Evolutionary conservation across 2,113 vertebrate genomes (phyloP).

Genomic region (Indri indri): DNA sequence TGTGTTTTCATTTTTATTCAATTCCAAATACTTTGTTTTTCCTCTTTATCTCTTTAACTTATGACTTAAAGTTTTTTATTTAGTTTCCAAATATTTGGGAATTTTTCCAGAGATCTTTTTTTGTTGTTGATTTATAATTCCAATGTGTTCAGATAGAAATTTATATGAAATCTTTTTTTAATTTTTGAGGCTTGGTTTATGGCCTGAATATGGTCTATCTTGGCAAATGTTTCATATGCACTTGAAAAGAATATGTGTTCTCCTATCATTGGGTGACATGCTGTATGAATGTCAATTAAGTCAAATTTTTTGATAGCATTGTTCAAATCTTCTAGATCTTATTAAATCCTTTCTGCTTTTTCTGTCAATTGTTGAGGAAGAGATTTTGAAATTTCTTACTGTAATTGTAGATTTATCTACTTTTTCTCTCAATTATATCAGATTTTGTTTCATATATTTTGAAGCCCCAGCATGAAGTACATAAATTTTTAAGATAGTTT

Average conservation of each 20-base stretch:
- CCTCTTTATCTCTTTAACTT: background rate
- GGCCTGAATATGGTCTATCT: background rate
- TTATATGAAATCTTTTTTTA: background rate
- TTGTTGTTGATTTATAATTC: background rate
- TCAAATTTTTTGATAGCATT: background rate
- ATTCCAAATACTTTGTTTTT: background rate
- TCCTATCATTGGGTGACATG: background rate
- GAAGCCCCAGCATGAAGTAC: background rate
- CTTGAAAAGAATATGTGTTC: background rate
- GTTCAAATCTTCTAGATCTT: background rate
- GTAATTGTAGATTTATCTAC: background rate
- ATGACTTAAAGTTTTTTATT: background rate
- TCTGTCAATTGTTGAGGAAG: background rate
- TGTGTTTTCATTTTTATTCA: background rate
- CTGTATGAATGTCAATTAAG: background rate
- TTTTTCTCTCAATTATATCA: slow-evolving; percentile 7
- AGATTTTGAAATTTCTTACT: background rate
- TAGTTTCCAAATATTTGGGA: background rate
- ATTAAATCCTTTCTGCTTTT: background rate
- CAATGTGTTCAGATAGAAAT: background rate
- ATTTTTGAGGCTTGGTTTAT: background rate
- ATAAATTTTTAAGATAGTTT: background rate
- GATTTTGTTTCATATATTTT: slow-evolving; percentile 6
- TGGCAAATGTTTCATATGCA: background rate
- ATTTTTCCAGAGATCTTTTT: background rate